Base-by-base conservation (phyloP, 2,888 invertebrate genomes). In the Nemoura dubitans region DNA sequence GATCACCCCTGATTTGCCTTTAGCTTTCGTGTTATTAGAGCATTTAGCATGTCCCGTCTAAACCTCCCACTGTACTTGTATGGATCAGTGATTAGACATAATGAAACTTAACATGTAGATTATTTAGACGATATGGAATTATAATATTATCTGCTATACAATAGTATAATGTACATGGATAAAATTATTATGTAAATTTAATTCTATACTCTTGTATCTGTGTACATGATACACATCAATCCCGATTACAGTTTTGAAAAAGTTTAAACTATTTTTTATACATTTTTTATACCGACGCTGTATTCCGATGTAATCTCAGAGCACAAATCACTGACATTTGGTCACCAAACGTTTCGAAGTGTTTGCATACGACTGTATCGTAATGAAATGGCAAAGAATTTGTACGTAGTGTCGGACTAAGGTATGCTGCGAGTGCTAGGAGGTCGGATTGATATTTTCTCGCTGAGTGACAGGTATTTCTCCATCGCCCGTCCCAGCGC, bases 31-130 rank as follows among this genome's bases (percentile, higher is more conserved):
- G 78, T 78, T 78, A 78, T 78, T 78, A 78, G 26, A 27, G 78
- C 78, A 78, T 78, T 78, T 78, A 78, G 78, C 25, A 78, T 78
- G 27, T 14, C 0, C 3, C n/a, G n/a, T 78, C 5, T 59, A 14
- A 59, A 7, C 59, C 59, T 59, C 59, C 59, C 59, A 59, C 59
- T 59, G 10, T 10, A 6, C 78, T 5, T 78, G 3, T 28, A 76
- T 27, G 78, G 78, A 78, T 78, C 28, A 78, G 10, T 78, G 78
- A 78, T 78, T 78, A 78, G 26, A 78, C 14, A 78, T 78, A 26
- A 28, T 78, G 5, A 78, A 28, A 78, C 78, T 78, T 28, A 0
- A 26, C 78, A 78, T 78, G 26, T 28, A 78, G 21, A 76, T 76
- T 5, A 5, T 25, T 78, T 26, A 36, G 36, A 10, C 10, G 36